Conservation (phyloP, 2,113 vertebrate genomes). For the Sprattus sprattus region DNA sequence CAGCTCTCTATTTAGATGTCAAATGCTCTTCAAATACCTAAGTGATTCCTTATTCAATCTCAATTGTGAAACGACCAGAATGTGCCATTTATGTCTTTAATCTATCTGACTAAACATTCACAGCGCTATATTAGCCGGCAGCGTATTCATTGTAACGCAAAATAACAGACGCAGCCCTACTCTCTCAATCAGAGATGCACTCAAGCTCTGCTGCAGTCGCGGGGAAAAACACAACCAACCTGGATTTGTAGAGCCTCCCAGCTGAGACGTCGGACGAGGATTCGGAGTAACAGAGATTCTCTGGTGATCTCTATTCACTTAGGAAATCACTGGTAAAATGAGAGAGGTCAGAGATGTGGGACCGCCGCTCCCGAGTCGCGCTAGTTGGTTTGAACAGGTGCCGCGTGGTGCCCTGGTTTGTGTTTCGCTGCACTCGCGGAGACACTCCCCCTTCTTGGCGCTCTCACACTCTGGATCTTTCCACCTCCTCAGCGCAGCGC, state of each 20-base stretch:
- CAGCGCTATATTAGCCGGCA: background rate
- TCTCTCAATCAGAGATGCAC: background rate
- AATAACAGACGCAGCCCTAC: background rate
- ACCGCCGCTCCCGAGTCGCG: constrained; percentile 61
- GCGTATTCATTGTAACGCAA: background rate
- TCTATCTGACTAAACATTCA: background rate
- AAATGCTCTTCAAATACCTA: background rate
- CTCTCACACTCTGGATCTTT: constrained; percentile 28
- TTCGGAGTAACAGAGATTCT: background rate
- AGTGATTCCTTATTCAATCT: background rate
- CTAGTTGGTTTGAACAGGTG: constrained; percentile 66
- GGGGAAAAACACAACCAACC: background rate
- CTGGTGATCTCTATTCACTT: background rate
- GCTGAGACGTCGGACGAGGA: background rate
- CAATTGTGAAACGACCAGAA: background rate
- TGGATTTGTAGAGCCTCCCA: background rate
- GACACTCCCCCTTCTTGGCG: constrained; percentile 32
- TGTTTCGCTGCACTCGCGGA: constrained; percentile 17
- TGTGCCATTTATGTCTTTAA: background rate
- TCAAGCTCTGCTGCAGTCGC: background rate
- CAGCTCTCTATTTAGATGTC: background rate
- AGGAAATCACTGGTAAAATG: background rate
- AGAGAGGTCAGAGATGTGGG: background rate
- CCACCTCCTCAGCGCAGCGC: constrained; percentile 27
- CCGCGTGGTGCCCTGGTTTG: constrained; percentile 55